phyloP scores from a whole-genome alignment of 2,113 vertebrate genomes.

The Gymnorhina tibicen region DNA sequence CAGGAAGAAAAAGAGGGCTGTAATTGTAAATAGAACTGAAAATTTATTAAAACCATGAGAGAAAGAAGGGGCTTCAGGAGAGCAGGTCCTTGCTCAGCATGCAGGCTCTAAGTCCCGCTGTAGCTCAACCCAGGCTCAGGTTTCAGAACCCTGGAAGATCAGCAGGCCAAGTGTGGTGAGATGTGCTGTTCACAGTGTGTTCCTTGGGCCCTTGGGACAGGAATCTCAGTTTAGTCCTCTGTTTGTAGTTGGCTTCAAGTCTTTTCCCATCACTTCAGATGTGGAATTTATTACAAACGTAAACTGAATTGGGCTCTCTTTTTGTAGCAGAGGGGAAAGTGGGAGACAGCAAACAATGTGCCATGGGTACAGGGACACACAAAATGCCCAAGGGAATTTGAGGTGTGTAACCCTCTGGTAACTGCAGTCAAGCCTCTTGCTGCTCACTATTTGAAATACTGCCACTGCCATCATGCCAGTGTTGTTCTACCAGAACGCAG shows the following conservation, averaged over 20 bases:
- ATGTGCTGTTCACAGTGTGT: not conserved
- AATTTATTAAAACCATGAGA: not conserved
- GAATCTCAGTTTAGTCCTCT: not conserved
- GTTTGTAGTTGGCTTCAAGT: not conserved
- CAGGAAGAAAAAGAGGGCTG: not conserved
- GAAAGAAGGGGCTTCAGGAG: not conserved
- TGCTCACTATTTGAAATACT: not conserved
- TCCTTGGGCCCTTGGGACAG: not conserved
- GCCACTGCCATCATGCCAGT: not conserved
- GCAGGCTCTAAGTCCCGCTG: not conserved
- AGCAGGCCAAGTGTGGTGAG: not conserved
- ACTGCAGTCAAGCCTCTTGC: not conserved
- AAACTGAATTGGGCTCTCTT: not conserved
- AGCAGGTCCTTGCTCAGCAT: not conserved
- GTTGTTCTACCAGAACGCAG: not conserved
- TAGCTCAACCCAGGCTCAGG: not conserved
- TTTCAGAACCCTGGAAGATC: constrained; percentile 10
- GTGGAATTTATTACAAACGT: not conserved
- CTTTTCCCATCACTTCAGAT: not conserved
- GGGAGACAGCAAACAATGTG: not conserved
- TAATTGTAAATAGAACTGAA: not conserved
- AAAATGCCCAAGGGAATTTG: not conserved
- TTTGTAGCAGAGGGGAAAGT: not conserved
- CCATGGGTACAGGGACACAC: not conserved
- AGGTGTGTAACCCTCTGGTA: not conserved